A percentile compares a stretch with the other conserved stretches of the same genome.
Conservation (phyloP, 2,113 vertebrate genomes). For the Ramphastos sulfuratus region DNA sequence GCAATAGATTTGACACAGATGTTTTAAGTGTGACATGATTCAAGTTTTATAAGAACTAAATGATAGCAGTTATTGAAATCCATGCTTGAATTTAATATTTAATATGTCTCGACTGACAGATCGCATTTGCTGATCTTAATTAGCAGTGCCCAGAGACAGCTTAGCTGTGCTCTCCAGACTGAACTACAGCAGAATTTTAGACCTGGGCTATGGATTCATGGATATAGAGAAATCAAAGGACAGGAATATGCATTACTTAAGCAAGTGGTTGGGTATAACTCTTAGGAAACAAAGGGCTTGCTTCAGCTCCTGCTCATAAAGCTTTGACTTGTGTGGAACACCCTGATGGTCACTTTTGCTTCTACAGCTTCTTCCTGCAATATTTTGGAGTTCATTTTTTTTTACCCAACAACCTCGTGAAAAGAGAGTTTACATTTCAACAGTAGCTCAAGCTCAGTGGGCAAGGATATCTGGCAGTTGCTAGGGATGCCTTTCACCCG, state of each 20-base stretch:
- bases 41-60: constrained; percentile 23
- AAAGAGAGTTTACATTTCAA: not conserved
- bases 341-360: not conserved
- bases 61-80: not conserved
- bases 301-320: not conserved
- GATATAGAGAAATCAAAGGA: not conserved
- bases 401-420: not conserved
- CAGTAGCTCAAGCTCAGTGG: not conserved
- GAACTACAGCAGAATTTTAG: not conserved
- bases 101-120: constrained; percentile 28
- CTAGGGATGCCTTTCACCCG: not conserved
- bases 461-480: not conserved
- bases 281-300: not conserved
- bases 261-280: not conserved
- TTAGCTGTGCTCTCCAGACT: not conserved
- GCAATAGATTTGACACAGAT: not conserved
- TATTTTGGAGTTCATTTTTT: constrained; percentile 1
- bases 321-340: not conserved
- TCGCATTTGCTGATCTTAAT: constrained; percentile 63
- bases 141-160: constrained; percentile 24
- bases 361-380: not conserved
- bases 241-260: not conserved
- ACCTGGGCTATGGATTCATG: not conserved
- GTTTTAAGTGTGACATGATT: not conserved
- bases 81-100: constrained; percentile 25